phyloP scores from a whole-genome alignment of 2,888 invertebrate species.

The Apamea sordens region DNA sequence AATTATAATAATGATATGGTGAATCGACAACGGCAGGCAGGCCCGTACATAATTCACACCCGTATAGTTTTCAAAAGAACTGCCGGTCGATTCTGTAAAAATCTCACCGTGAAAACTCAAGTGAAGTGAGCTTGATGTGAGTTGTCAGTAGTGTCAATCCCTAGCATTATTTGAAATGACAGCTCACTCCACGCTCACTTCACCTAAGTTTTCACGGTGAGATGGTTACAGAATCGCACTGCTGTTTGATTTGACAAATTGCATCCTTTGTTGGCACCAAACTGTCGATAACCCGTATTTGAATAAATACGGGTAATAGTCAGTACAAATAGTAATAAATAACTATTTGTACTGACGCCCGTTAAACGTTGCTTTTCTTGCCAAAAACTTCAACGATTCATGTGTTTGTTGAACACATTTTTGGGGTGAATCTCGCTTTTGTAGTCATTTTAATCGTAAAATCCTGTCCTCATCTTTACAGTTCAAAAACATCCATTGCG shows the following conservation, averaged over 20 bases:
- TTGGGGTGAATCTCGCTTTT: background rate
- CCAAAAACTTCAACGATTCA: conserved; percentile 44
- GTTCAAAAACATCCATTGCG: background rate
- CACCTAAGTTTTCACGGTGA: too few relatives aligned
- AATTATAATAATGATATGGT: too few relatives aligned
- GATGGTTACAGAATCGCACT: too few relatives aligned
- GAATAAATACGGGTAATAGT: too few relatives aligned
- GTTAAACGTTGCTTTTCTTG: conserved; percentile 80
- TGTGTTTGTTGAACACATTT: conserved; percentile 55
- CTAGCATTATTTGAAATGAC: too few relatives aligned
- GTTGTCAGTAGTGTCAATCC: too few relatives aligned
- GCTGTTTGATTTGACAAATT: conserved; percentile 88
- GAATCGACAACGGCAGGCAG: background rate
- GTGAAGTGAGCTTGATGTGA: too few relatives aligned
- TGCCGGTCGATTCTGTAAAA: too few relatives aligned
- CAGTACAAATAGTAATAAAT: too few relatives aligned
- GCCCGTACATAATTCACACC: conserved; percentile 14
- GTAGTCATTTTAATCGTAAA: background rate
- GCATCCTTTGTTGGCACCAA: conserved; percentile 83
- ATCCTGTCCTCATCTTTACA: background rate
- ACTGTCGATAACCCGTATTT: conserved; percentile 84
- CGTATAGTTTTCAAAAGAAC: conserved; percentile 59
- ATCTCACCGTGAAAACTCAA: too few relatives aligned
- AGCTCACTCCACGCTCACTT: too few relatives aligned
- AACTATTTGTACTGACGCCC: conserved; percentile 81